Evolutionary conservation across 2,888 invertebrate species (phyloP), one percentile per base, ranked within the genome.

Genomic region (Drosophila anomalipes): DNA sequence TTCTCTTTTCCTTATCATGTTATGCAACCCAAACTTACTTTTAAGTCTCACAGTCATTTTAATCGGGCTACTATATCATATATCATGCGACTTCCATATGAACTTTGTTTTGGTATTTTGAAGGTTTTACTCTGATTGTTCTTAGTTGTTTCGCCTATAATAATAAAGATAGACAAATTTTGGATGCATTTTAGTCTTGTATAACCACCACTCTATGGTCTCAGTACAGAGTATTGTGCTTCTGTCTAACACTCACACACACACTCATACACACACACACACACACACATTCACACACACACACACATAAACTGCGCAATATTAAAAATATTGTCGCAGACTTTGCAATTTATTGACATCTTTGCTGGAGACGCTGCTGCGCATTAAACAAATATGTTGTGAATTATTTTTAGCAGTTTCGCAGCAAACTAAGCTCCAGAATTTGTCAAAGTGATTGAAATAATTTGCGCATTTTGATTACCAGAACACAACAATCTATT

Each of bases 261-360:
- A n/a, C 53, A 61, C 41, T 44, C 52, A 62, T 44, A 58, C 53
- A 52, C 30, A 37, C 0, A 47, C 32, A 16, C 35, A 35, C 1
- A 35, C 14, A 35, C 6, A 37, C 16, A 37, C 35, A 14, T 1
- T 58, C 52, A 54, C 32, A 16, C 52, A 57, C 37, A 44, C 52
- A 62, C 56, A 59, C 51, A 52, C 32, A 35, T 19, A 32, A 32
- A n/a, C 33, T 44, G 62, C 62, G 59, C 57, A 67, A 83, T 82
- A 83, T 83, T 74, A 70, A 68, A 80, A 80, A 77, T 66, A 52
- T 81, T 72, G 74, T 65, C 53, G 60, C 77, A 70, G 83, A 73
- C 68, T 71, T 77, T 52, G 12, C 60, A 74, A 77, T 82, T 81
- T 85, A 77, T 79, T 70, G 77, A 70, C 67, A 22, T 32, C 41